phyloP scores from a whole-genome alignment of 2,888 invertebrate genomes.

The Pegoplata infirma region DNA sequence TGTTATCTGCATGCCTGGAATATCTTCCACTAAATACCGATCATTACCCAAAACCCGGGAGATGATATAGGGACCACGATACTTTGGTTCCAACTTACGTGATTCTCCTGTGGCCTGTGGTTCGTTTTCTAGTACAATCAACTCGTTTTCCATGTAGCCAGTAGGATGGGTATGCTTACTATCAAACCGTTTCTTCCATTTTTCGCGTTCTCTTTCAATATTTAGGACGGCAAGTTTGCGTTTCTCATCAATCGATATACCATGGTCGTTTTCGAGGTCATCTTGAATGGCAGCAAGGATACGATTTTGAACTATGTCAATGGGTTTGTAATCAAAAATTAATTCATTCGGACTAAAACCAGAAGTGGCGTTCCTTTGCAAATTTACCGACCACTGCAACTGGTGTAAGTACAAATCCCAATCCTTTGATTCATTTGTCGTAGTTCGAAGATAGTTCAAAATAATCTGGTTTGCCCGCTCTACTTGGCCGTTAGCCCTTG shows the following conservation, averaged over 20 bases:
- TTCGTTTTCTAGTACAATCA: conserved; percentile 49
- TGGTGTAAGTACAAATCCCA: neutral
- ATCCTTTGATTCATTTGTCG: neutral
- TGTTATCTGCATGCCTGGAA: conserved; percentile 43
- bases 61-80: too few species aligned
- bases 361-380: conserved; percentile 2
- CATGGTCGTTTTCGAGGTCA: neutral
- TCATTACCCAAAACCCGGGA: conserved; percentile 48
- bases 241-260: conserved; percentile 12
- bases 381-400: conserved; percentile 1
- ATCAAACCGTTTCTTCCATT: conserved; percentile 49
- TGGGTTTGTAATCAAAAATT: neutral
- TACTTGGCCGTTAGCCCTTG: too few species aligned
- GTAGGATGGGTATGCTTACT: conserved; percentile 28
- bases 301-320: neutral
- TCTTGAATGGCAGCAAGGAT: neutral
- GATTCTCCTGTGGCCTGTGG: too few species aligned
- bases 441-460: neutral
- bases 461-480: too few species aligned
- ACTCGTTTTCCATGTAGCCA: conserved; percentile 24
- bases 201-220: conserved; percentile 29
- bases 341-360: conserved; percentile 55
- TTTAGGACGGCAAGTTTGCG: conserved; percentile 27
- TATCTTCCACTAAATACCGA: conserved; percentile 59
- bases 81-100: conserved; percentile 56